Conservation (phyloP, 2,113 vertebrate genomes). For the Hydropotes inermis region DNA sequence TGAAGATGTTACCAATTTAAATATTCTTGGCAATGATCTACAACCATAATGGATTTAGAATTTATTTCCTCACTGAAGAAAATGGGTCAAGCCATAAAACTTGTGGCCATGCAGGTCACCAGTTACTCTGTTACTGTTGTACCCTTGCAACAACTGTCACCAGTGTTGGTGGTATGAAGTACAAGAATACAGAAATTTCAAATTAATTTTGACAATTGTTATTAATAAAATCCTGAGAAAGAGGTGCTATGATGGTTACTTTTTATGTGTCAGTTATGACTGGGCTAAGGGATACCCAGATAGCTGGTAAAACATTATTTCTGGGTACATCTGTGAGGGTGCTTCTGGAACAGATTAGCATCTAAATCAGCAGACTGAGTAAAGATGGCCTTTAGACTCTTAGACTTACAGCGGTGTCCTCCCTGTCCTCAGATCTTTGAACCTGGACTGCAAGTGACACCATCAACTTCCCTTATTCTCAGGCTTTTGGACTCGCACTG, state of each 20-base stretch:
- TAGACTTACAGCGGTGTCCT: neutral
- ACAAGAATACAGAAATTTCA: neutral
- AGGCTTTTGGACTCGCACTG: neutral
- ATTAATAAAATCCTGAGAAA: neutral
- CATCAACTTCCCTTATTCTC: neutral
- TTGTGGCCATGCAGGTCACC: neutral
- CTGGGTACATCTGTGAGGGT: neutral
- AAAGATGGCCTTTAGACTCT: neutral
- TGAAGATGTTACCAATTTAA: neutral
- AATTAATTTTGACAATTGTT: neutral
- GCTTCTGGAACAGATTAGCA: neutral
- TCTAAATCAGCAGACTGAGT: neutral
- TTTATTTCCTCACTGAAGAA: neutral
- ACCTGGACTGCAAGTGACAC: neutral
- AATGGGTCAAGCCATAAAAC: neutral
- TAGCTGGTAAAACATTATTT: neutral
- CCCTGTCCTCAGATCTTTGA: neutral
- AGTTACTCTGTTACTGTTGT: neutral
- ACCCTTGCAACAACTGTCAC: neutral
- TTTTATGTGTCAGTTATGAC: neutral
- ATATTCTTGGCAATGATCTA: neutral
- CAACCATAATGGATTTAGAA: neutral
- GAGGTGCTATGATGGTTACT: neutral
- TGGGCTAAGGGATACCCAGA: neutral
- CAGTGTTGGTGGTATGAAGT: neutral